These are phyloP conservation scores for Riparia riparia DNA, from an alignment of 2,113 vertebrate genomes.

Conservation along the genomic window DNA sequence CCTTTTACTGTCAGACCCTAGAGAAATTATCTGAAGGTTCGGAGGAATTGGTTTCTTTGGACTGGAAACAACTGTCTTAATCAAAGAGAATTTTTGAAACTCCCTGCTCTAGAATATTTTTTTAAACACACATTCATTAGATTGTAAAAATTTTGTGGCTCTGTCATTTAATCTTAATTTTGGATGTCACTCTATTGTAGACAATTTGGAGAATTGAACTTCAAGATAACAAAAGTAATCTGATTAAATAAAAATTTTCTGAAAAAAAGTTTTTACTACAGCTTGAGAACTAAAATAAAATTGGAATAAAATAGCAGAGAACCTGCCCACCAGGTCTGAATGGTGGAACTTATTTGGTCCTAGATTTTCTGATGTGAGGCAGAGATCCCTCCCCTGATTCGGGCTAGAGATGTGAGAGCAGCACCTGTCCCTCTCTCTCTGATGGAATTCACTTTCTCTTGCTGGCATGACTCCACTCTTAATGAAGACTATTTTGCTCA, in stretches of 20 bases:
- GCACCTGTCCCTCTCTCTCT: not conserved
- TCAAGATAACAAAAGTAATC: not conserved
- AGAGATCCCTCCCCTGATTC: not conserved
- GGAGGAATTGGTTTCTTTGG: not conserved
- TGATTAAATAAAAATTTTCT: not conserved
- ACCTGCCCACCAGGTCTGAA: not conserved
- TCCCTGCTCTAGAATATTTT: not conserved
- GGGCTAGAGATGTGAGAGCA: not conserved
- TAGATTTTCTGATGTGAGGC: not conserved
- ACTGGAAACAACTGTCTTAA: not conserved
- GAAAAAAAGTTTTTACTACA: not conserved
- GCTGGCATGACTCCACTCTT: not conserved
- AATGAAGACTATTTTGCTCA: not conserved
- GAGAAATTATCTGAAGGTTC: not conserved
- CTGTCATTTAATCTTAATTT: not conserved
- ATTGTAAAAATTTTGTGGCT: not conserved
- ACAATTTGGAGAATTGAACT: not conserved
- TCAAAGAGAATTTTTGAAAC: not conserved
- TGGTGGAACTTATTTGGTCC: not conserved
- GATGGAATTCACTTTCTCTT: not conserved
- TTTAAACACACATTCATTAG: not conserved
- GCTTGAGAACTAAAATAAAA: not conserved
- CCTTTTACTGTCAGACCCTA: not conserved
- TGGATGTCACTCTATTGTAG: not conserved
- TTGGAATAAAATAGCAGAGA: not conserved